A percentile compares a stretch with the other conserved stretches of the same genome.
Evolutionary conservation across 35 echinoderm and acorn worm species (phyloP).

Genomic region (Chiridota heheva): DNA sequence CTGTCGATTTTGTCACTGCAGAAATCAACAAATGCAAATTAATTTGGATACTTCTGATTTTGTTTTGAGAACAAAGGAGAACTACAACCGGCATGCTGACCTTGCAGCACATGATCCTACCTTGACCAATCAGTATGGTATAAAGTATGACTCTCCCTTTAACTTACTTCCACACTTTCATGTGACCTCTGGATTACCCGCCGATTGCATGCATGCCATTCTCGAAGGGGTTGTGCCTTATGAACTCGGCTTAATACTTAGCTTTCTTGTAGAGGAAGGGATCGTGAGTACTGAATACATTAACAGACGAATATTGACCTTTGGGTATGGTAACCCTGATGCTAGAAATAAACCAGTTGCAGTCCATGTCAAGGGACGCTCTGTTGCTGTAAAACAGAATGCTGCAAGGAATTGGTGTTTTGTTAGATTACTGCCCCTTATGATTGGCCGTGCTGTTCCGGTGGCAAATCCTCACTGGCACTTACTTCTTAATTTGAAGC

Average conservation of each 20-base stretch:
- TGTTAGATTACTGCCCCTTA: conserved; percentile 15
- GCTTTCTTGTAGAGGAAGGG: not conserved
- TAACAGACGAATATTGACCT: conserved; percentile 12
- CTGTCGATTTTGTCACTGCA: conserved; percentile 59
- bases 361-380: conserved; percentile 19
- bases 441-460: conserved; percentile 9
- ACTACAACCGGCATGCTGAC: not conserved
- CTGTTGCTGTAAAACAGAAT: conserved; percentile 30
- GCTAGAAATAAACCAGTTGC: conserved; percentile 42
- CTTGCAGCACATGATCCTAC: not conserved
- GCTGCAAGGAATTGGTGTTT: conserved; percentile 49
- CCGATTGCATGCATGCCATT: conserved; percentile 39
- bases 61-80: conserved; percentile 10
- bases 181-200: conserved; percentile 19
- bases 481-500: conserved; percentile 20
- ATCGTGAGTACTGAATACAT: conserved; percentile 2
- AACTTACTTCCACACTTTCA: conserved; percentile 13
- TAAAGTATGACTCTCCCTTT: conserved; percentile 21
- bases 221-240: conserved; percentile 32
- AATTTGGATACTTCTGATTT: not conserved
- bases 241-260: conserved; percentile 29
- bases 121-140: conserved; percentile 1
- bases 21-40: conserved; percentile 4
- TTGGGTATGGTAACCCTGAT: conserved; percentile 1
- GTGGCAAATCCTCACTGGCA: not conserved